Evolutionary conservation across 2,888 invertebrate species (phyloP), one percentile per base, ranked within the genome.

Genomic region (Drosophila rubida): DNA sequence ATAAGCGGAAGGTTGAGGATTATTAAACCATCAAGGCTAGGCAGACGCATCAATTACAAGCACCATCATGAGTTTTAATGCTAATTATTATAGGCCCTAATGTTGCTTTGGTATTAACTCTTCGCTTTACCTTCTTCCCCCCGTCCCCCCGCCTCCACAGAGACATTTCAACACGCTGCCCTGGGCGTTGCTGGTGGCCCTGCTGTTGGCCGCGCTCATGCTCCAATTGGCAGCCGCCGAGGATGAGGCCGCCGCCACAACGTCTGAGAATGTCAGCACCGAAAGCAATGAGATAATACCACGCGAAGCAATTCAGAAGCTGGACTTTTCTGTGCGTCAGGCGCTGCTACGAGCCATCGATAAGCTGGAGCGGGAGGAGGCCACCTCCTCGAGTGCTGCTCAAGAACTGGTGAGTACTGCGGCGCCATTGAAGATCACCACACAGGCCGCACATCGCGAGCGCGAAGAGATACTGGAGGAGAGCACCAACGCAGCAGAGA

Each of bases 291-390:
- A 91, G 80, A 88, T 91, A n/a, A 90, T 94, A 2, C 94, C 95
- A 1, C 93, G 94, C 1, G 94, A 95, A 69, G 87, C 91, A 61
- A 90, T 90, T 32, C 87, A 87, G 62, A 90, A 90, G 63, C 91
- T 96, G 58, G 96, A 96, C 90, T 95, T 95, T 44, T 95, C 95
- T 70, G 94, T 97, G 30, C 93, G 96, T 13, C 94, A 95, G 90
- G 96, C 96, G 0, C 92, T 96, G 41, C 92, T 96, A 4, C 95
- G 95, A 91, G 96, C 96, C 9, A 93, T 97, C 4, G 95, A 94
- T 51, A 96, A 96, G 83, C 92, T 96, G 49, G 96, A 96, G 91
- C 94, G 94, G 71, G 94, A 94, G 70, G 93, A 93, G 49, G 80
- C 75, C 1, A 75, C 76, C 0, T 27, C 51, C 0, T 11, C 46